phyloP scores from a whole-genome alignment of 1,140 invertebrate species.

The Micrasema longulum region DNA sequence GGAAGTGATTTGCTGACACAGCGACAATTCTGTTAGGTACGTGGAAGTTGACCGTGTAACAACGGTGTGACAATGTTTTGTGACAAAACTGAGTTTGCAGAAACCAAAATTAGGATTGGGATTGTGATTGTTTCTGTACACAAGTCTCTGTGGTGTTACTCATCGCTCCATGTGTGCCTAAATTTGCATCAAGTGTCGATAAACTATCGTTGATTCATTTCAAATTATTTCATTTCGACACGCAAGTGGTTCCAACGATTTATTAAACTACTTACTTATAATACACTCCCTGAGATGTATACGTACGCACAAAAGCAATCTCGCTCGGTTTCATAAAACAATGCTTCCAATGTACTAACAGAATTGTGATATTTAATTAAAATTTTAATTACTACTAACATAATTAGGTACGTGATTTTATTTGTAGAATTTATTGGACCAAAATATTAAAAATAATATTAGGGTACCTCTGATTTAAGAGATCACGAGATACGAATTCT shows the following conservation, averaged over 20 bases:
- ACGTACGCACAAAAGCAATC: slow-evolving; percentile 41
- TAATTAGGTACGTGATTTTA: slow-evolving; percentile 43
- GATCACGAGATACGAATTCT: background rate
- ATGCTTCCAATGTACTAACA: slow-evolving; percentile 47
- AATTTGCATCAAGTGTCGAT: slow-evolving; percentile 22
- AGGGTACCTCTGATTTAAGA: slow-evolving; percentile 16
- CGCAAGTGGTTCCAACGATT: slow-evolving; percentile 30
- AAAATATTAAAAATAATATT: slow-evolving; percentile 34
- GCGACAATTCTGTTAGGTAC: slow-evolving; percentile 91
- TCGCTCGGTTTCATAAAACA: slow-evolving; percentile 39
- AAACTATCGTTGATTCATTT: background rate
- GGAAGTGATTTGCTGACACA: slow-evolving; percentile 93
- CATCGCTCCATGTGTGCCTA: slow-evolving; percentile 35
- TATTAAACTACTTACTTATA: slow-evolving; percentile 13
- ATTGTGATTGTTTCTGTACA: slow-evolving; percentile 30
- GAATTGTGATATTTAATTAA: slow-evolving; percentile 51
- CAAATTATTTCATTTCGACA: slow-evolving; percentile 11
- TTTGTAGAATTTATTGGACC: slow-evolving; percentile 48
- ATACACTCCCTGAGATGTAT: slow-evolving; percentile 25
- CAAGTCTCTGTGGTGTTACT: slow-evolving; percentile 30
- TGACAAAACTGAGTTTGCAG: slow-evolving; percentile 21
- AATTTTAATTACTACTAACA: slow-evolving; percentile 36
- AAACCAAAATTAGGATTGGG: slow-evolving; percentile 35
- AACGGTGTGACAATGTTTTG: slow-evolving; percentile 78
- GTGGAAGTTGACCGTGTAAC: slow-evolving; percentile 90